Evolutionary conservation across 2,113 vertebrate genomes (phyloP).

Genomic region (Oxyura jamaicensis): DNA sequence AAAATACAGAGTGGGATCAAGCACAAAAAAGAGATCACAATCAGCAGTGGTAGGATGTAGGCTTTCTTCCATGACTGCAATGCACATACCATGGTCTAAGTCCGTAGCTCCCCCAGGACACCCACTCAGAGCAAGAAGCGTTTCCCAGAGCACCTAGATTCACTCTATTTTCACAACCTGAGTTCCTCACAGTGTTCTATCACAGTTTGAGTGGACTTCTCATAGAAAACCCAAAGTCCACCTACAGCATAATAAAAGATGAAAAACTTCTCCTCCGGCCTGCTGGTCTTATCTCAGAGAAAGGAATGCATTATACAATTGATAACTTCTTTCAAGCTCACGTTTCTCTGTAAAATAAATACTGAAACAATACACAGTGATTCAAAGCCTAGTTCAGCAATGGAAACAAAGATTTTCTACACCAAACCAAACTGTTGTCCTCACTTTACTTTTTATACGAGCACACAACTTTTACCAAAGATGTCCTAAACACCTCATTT

Average conservation of each 20-base stretch:
- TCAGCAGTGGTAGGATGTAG: accelerated
- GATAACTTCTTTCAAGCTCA: not conserved
- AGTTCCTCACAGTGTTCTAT: not conserved
- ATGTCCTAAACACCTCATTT: not conserved
- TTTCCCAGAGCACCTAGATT: accelerated
- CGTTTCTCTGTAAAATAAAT: not conserved
- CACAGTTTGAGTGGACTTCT: not conserved
- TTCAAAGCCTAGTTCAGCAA: accelerated
- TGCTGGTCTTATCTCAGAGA: not conserved
- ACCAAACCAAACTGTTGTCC: not conserved
- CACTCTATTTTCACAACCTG: accelerated
- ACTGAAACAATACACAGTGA: not conserved
- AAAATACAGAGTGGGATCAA: not conserved
- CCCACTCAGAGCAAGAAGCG: not conserved
- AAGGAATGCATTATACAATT: not conserved
- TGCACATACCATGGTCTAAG: too few species aligned
- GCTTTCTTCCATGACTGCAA: accelerated
- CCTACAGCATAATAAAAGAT: not conserved
- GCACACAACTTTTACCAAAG: not conserved
- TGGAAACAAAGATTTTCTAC: not conserved
- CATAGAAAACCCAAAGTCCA: not conserved
- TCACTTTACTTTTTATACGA: not conserved
- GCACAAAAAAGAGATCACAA: not conserved
- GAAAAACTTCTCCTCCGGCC: not conserved
- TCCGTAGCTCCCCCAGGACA: not conserved